A percentile compares a stretch with the other conserved stretches of the same genome.
These are phyloP conservation scores for Panzeria rudis DNA, from an alignment of 2,888 invertebrate genomes.

Conservation along the genomic window DNA sequence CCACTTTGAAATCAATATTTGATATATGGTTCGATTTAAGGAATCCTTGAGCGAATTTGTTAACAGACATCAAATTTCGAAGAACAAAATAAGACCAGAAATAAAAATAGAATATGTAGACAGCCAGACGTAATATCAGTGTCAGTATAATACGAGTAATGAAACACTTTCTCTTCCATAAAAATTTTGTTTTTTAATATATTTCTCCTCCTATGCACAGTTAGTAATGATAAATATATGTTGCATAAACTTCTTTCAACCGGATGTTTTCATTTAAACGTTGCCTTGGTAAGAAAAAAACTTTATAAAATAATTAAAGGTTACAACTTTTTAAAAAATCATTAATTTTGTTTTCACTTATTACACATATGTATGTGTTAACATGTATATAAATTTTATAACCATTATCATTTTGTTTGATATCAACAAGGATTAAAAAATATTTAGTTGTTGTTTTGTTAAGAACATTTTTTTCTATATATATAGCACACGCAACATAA, in stretches of 20 bases:
- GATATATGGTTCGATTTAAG: too few relatives aligned
- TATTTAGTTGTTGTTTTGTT: conserved; percentile 6
- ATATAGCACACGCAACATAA: conserved; percentile 66
- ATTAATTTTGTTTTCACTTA: conserved; percentile 49
- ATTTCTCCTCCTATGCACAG: neutral
- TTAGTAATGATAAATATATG: conserved; percentile 1
- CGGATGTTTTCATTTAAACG: conserved; percentile 50
- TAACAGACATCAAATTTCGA: too few relatives aligned
- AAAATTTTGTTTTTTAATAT: neutral
- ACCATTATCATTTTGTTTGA: conserved; percentile 46
- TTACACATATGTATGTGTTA: neutral
- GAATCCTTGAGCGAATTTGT: too few relatives aligned
- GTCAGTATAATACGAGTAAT: too few relatives aligned
- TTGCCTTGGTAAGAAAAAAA: neutral
- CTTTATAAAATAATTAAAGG: conserved; percentile 40
- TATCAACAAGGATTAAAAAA: conserved; percentile 65
- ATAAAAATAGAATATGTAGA: too few relatives aligned
- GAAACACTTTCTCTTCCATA: neutral
- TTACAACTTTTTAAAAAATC: conserved; percentile 64
- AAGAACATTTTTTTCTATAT: conserved; percentile 25
- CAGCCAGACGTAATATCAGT: too few relatives aligned
- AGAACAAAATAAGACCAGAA: too few relatives aligned
- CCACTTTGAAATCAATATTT: too few relatives aligned
- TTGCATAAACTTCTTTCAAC: conserved; percentile 3
- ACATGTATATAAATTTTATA: conserved; percentile 19